phyloP scores from a whole-genome alignment of 1,140 invertebrate species.

The Drosophila gunungcola region DNA sequence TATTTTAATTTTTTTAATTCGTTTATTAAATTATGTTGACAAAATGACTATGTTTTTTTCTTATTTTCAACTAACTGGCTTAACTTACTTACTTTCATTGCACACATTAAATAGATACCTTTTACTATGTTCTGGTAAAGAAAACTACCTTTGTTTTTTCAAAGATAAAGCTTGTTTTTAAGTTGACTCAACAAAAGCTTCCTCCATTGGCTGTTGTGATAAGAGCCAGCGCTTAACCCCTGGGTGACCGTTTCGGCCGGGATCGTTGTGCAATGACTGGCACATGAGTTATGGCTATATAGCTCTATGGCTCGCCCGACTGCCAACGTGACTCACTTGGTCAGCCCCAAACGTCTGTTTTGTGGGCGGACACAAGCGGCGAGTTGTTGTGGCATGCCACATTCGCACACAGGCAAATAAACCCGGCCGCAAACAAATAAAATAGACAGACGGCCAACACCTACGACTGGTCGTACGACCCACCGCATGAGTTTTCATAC shows the following conservation, averaged over 20 bases:
- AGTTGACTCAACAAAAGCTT: conserved; percentile 8
- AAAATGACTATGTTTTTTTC: no score
- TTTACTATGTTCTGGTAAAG: no score
- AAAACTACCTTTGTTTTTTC: background rate
- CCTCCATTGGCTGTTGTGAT: conserved; percentile 56
- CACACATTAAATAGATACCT: no score
- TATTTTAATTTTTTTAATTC: background rate
- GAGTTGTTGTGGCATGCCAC: conserved; percentile 69
- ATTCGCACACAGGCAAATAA: conserved; percentile 41
- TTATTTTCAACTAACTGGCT: no score
- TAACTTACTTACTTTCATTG: no score
- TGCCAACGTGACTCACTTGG: conserved; percentile 77
- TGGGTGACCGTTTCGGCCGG: conserved; percentile 42
- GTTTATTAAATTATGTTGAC: no score
- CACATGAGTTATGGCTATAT: conserved; percentile 62
- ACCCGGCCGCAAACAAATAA: conserved; percentile 44
- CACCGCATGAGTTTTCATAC: conserved; percentile 75
- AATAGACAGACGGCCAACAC: conserved; percentile 71
- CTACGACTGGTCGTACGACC: conserved; percentile 62
- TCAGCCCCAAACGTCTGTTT: conserved; percentile 25
- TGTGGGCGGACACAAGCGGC: conserved; percentile 73
- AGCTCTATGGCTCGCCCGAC: conserved; percentile 34
- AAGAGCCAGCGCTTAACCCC: conserved; percentile 54
- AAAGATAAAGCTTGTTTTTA: background rate
- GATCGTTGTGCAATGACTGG: conserved; percentile 47